These are phyloP conservation scores for Poeciliopsis turrubarensis DNA, from an alignment of 2,113 vertebrate genomes.

Conservation along the genomic window DNA sequence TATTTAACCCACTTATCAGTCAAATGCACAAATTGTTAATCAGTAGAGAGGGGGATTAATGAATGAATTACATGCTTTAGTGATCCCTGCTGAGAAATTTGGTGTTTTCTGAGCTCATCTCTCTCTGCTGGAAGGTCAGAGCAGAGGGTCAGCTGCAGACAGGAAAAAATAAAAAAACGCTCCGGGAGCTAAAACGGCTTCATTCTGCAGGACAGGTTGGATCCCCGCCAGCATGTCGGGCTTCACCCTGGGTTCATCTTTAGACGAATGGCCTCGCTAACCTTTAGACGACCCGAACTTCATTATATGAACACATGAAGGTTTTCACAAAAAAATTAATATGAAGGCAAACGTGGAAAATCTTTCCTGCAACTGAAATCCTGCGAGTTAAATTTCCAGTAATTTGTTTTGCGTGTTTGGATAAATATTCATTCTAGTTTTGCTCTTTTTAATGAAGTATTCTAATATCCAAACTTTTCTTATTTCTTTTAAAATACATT, in stretches of 20 bases:
- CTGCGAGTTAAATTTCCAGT: background rate
- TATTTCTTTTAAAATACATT: no score
- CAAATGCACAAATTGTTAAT: slow-evolving; percentile 50
- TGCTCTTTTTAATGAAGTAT: no score
- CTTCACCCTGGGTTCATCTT: slow-evolving; percentile 26
- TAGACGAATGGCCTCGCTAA: slow-evolving; percentile 11
- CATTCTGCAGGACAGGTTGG: slow-evolving; percentile 35
- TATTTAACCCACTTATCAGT: slow-evolving; percentile 51
- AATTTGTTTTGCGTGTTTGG: no score
- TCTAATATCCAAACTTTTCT: no score
- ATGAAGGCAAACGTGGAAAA: background rate
- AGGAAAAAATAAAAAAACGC: slow-evolving; percentile 37
- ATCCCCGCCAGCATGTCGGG: slow-evolving; percentile 17
- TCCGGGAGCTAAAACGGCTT: slow-evolving; percentile 44
- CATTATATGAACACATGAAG: background rate
- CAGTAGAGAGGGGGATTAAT: slow-evolving; percentile 56
- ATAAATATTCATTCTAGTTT: no score
- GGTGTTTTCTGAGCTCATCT: slow-evolving; percentile 33
- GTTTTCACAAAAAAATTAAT: background rate
- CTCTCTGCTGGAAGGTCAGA: slow-evolving; percentile 59
- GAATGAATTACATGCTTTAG: slow-evolving; percentile 69
- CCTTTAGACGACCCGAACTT: background rate
- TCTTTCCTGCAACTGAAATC: slow-evolving; percentile 7
- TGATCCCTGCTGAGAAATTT: slow-evolving; percentile 62
- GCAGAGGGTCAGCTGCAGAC: slow-evolving; percentile 42